Conservation (phyloP, 2,797 vertebrate species). For the Pipistrellus pygmaeus region DNA sequence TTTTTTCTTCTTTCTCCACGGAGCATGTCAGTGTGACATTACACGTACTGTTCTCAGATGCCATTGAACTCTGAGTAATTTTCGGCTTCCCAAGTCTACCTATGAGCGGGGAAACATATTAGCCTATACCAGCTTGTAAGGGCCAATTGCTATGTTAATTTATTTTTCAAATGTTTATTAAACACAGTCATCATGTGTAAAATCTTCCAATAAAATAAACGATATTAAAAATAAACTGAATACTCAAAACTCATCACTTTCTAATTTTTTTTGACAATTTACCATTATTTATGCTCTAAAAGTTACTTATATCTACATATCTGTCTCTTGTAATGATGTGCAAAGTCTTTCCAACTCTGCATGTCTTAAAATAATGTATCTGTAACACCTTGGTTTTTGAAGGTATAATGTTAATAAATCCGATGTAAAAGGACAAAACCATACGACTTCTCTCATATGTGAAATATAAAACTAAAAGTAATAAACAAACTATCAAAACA, state of each 20-base stretch:
- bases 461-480: not conserved
- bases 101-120: conserved; percentile 13
- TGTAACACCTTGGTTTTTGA: not conserved
- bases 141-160: not conserved
- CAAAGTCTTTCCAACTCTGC: not conserved
- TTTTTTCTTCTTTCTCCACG: conserved; percentile 60
- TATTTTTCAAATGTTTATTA: not conserved
- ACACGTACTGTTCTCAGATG: conserved; percentile 68
- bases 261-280: not conserved
- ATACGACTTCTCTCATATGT: not conserved
- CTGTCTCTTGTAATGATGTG: not conserved
- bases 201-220: conserved; percentile 15
- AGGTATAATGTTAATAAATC: not conserved
- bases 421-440: not conserved
- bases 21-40: conserved; percentile 78
- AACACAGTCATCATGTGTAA: not conserved
- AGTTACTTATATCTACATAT: not conserved
- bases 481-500: not conserved
- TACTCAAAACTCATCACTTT: not conserved
- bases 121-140: not conserved
- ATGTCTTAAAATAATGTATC: not conserved
- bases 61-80: conserved; percentile 61
- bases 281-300: not conserved
- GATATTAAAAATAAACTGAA: not conserved
- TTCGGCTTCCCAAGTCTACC: conserved; percentile 70